These are phyloP conservation scores for Pteruthius melanotis DNA, from an alignment of 2,113 vertebrate species.

Conservation along the genomic window DNA sequence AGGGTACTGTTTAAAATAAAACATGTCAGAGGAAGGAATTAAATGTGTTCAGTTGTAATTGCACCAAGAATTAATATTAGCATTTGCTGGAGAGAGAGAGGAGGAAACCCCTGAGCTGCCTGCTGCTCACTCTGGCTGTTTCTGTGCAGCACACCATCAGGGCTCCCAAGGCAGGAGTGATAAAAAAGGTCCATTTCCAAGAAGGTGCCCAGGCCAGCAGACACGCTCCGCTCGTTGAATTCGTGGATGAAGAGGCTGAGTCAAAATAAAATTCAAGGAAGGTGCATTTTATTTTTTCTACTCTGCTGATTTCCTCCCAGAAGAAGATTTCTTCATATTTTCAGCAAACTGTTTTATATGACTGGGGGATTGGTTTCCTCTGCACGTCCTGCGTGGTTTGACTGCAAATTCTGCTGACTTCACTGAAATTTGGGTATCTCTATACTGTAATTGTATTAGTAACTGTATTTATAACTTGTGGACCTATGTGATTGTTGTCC, in stretches of 20 bases:
- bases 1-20: not conserved
- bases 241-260: conserved; percentile 76
- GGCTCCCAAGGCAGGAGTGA: conserved; percentile 85
- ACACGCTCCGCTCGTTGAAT: conserved; percentile 82
- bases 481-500: not conserved
- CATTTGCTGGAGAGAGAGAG: not conserved
- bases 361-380: not conserved
- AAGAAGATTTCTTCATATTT: not conserved
- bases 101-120: not conserved
- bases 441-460: not conserved
- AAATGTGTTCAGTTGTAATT: not conserved
- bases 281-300: not conserved
- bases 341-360: not conserved
- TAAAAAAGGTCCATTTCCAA: conserved; percentile 87
- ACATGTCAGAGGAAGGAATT: not conserved
- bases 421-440: not conserved
- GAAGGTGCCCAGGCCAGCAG: conserved; percentile 90
- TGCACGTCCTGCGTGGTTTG: not conserved
- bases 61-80: not conserved
- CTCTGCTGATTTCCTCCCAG: not conserved
- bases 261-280: conserved; percentile 36
- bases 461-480: not conserved
- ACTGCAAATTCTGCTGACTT: not conserved
- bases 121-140: not conserved
- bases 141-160: conserved; percentile 86